These are phyloP conservation scores for Drosophila funebris DNA, from an alignment of 1,140 invertebrate species.

Conservation along the genomic window DNA sequence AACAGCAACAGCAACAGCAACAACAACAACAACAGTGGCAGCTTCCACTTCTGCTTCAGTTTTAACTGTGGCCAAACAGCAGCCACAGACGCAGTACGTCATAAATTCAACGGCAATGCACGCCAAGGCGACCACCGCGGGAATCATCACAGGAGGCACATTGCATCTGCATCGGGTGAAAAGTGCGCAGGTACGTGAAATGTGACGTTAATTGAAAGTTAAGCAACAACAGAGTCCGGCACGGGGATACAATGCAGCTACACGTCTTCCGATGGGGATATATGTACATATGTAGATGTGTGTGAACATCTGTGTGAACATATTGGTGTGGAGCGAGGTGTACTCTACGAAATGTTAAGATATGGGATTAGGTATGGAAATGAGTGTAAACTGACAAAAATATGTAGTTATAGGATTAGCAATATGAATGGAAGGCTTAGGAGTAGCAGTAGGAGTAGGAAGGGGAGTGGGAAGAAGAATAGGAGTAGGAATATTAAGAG, in stretches of 20 bases:
- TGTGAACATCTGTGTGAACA: not conserved
- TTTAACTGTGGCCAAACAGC: not conserved
- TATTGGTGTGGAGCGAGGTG: not conserved
- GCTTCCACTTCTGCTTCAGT: not conserved
- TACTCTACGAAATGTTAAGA: too few species aligned
- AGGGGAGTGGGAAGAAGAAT: too few species aligned
- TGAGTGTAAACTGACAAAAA: too few species aligned
- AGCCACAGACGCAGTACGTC: slow-evolving; percentile 66
- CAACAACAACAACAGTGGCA: slow-evolving; percentile 22
- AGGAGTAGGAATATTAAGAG: too few species aligned
- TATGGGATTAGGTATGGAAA: too few species aligned
- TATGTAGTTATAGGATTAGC: too few species aligned
- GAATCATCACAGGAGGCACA: slow-evolving; percentile 63
- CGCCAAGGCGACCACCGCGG: slow-evolving; percentile 71
- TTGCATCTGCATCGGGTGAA: slow-evolving; percentile 62
- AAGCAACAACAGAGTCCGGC: slow-evolving; percentile 2
- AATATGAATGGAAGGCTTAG: too few species aligned
- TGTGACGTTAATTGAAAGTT: slow-evolving; percentile 61
- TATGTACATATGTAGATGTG: too few species aligned
- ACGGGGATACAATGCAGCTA: not conserved
- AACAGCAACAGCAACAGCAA: slow-evolving; percentile 31
- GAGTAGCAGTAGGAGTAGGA: too few species aligned
- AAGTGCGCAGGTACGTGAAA: slow-evolving; percentile 68
- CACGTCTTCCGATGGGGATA: too few species aligned
- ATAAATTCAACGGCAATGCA: slow-evolving; percentile 75